Evolutionary conservation across 2,888 invertebrate species (phyloP).

Genomic region (Noctua janthe): DNA sequence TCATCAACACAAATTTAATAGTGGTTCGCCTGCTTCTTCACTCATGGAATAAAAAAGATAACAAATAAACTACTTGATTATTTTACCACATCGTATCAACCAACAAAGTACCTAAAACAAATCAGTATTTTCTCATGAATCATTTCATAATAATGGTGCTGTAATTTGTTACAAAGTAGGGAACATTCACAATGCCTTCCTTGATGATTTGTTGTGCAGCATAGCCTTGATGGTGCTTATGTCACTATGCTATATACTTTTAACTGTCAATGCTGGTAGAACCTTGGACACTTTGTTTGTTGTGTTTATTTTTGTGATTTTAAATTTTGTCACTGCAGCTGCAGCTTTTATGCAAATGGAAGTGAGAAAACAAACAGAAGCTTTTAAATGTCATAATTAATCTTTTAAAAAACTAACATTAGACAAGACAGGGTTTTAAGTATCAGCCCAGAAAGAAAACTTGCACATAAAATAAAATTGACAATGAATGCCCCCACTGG

Average conservation of each 20-base stretch:
- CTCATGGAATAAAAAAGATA: background rate
- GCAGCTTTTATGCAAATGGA: background rate
- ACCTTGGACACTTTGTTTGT: slow-evolving; percentile 43
- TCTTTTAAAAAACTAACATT: background rate
- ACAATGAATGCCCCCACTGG: no score
- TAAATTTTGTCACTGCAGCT: background rate
- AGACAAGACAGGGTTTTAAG: background rate
- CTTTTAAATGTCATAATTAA: background rate
- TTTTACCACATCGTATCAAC: background rate
- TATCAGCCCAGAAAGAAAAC: background rate
- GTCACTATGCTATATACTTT: slow-evolving; percentile 43
- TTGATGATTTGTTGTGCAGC: slow-evolving; percentile 24
- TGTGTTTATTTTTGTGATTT: background rate
- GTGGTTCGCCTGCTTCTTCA: background rate
- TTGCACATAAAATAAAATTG: background rate
- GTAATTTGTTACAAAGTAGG: slow-evolving; percentile 13
- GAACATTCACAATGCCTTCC: slow-evolving; percentile 6
- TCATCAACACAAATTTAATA: background rate
- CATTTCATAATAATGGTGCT: background rate
- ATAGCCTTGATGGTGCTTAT: slow-evolving; percentile 35
- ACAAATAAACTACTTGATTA: background rate
- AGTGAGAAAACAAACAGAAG: background rate
- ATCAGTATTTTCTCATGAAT: background rate
- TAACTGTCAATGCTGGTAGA: slow-evolving; percentile 24
- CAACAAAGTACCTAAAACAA: background rate